Evolutionary conservation across 1,140 invertebrate genomes (phyloP), one percentile per base, ranked within the genome.

Genomic region (Halesus radiatus): DNA sequence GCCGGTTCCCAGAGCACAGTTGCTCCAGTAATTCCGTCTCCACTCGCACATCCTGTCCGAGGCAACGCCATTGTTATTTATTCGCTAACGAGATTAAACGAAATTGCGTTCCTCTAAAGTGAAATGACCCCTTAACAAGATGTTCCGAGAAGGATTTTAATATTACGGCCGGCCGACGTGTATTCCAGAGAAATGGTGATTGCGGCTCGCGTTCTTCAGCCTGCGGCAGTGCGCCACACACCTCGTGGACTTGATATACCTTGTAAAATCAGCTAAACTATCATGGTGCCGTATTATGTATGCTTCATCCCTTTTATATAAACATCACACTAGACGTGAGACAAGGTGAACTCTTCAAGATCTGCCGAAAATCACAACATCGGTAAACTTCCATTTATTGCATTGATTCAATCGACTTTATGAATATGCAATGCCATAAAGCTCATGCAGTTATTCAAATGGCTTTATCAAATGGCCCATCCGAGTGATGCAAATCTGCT

Each of bases 51-150:
- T 82, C 81, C 81, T 82, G 81, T 82, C 78, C 78, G 74, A 79
- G 60, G 26, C 78, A 62, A 52, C 62, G 77, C 70, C 78, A 70
- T 74, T 74, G 70, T 79, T 79, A 75, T 83, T 83, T 80, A 75
- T 83, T 80, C 82, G 53, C 79, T 83, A 83, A 83, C 79, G 77
- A 83, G 82, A 81, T 83, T 79, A 83, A 83, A 83, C 78, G 50
- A 81, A 81, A 81, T 83, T 81, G 82, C 82, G 82, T 79, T 81
- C 78, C 68, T 77, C 76, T 83, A 80, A 83, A 83, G 81, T 83
- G 81, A 83, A 83, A 80, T 80, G 81, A 83, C 81, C 81, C 81
- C 79, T 83, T 80, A 83, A 83, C 81, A 83, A 83, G 81, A 80
- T 80, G 79, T 83, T 83, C 81, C 79, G 81, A 80, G 81, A 83